phyloP scores from a whole-genome alignment of 37 sponge, comb jelly and placozoan genomes.

The Crambe crambe region DNA sequence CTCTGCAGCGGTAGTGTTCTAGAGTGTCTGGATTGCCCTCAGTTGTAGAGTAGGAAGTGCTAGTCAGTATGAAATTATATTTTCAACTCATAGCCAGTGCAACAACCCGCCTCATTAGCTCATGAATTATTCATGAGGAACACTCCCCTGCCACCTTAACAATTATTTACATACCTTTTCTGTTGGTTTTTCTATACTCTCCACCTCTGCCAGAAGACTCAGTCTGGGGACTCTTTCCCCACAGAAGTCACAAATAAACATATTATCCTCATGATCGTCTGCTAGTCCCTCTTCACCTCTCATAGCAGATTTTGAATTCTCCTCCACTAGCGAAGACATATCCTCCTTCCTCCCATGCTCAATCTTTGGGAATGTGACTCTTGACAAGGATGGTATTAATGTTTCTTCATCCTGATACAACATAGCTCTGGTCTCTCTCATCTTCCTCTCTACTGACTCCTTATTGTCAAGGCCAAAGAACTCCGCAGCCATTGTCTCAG shows the following conservation, averaged over 20 bases:
- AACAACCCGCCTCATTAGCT: no score
- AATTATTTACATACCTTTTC: neutral
- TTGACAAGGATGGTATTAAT: neutral
- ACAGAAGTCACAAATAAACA: constrained; percentile 38
- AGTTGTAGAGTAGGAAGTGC: no score
- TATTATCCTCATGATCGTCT: neutral
- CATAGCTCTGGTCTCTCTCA: neutral
- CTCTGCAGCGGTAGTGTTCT: no score
- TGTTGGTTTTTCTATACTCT: neutral
- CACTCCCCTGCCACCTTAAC: neutral
- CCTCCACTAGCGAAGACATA: neutral
- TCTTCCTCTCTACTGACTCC: neutral
- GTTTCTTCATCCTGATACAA: neutral
- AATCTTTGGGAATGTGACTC: neutral
- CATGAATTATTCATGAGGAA: no score
- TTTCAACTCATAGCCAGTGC: no score
- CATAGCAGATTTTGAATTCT: neutral
- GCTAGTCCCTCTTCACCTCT: neutral
- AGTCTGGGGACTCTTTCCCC: neutral
- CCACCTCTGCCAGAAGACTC: constrained; percentile 3
- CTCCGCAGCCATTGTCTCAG: constrained; percentile 39
- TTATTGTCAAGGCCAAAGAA: constrained; percentile 42
- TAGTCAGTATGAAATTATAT: no score
- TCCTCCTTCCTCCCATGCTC: neutral
- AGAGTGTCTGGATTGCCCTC: no score